Percentiles rank a stretch among this genome's conserved stretches.
These are phyloP conservation scores for Opisthocomus hoazin DNA, from an alignment of 2,113 vertebrate genomes.

Conservation along the genomic window DNA sequence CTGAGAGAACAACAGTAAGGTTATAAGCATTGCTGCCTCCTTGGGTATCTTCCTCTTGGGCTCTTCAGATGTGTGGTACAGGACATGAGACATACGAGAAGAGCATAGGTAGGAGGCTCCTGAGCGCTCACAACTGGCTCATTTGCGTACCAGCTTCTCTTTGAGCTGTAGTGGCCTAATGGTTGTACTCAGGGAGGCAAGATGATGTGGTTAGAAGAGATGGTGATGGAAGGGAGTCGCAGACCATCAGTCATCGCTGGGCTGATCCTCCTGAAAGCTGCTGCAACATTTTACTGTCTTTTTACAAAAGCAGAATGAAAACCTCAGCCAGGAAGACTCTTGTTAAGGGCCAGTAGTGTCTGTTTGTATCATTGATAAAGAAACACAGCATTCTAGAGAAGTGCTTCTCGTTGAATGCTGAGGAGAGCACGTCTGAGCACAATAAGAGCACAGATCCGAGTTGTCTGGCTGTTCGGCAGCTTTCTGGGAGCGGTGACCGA, in stretches of 20 bases:
- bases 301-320: background rate
- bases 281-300: background rate
- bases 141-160: background rate
- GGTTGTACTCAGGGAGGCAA: background rate
- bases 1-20: background rate
- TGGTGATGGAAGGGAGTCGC: background rate
- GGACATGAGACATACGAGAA: background rate
- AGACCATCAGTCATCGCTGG: background rate
- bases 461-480: background rate
- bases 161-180: background rate
- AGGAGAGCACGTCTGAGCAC: background rate
- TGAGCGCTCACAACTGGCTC: background rate
- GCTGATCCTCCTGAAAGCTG: background rate
- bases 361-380: background rate
- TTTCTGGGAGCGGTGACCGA: too few species aligned
- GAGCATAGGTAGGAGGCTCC: background rate
- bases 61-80: background rate
- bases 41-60: background rate
- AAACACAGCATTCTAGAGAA: background rate
- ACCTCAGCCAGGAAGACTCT: background rate
- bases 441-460: fast-evolving
- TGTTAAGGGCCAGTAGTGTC: background rate
- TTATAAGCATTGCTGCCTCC: background rate
- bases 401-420: background rate
- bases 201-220: background rate